A percentile compares a stretch with the other conserved stretches of the same genome.
These are phyloP conservation scores for Penaeus vannamei DNA, from an alignment of 1,140 invertebrate species.

Conservation along the genomic window DNA sequence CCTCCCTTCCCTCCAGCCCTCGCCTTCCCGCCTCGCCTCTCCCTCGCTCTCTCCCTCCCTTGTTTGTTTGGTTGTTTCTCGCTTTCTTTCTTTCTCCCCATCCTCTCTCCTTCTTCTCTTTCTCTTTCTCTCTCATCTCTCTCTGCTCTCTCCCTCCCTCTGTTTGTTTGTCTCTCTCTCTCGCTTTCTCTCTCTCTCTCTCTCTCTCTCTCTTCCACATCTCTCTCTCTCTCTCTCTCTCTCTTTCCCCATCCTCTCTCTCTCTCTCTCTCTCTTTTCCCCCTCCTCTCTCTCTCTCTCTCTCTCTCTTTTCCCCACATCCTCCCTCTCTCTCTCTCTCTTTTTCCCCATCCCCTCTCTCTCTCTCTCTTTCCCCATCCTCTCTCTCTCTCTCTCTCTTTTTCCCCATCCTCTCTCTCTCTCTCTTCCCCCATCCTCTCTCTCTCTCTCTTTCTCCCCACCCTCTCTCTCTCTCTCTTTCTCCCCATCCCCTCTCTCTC, in stretches of 20 bases:
- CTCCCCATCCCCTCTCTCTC: not conserved
- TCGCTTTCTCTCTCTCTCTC: not conserved
- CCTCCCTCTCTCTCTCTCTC: not conserved
- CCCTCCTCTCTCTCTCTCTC: not conserved
- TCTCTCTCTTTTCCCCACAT: not conserved
- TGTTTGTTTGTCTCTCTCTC: no score
- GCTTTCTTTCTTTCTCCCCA: not conserved
- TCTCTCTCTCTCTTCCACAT: not conserved
- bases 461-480: no score
- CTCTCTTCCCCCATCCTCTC: not conserved
- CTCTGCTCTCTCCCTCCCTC: no score
- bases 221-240: not conserved
- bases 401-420: not conserved
- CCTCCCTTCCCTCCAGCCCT: no score
- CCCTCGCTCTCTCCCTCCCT: not conserved
- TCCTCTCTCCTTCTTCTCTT: not conserved
- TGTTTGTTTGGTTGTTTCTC: not conserved
- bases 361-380: not conserved
- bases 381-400: not conserved
- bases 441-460: not conserved
- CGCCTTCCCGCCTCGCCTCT: not conserved
- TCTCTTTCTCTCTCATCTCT: not conserved
- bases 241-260: not conserved
- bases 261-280: not conserved
- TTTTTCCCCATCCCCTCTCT: not conserved